A percentile compares a stretch with the other conserved stretches of the same genome.
Conservation (phyloP, 1,140 invertebrate genomes). For the Hycleus cichorii region DNA sequence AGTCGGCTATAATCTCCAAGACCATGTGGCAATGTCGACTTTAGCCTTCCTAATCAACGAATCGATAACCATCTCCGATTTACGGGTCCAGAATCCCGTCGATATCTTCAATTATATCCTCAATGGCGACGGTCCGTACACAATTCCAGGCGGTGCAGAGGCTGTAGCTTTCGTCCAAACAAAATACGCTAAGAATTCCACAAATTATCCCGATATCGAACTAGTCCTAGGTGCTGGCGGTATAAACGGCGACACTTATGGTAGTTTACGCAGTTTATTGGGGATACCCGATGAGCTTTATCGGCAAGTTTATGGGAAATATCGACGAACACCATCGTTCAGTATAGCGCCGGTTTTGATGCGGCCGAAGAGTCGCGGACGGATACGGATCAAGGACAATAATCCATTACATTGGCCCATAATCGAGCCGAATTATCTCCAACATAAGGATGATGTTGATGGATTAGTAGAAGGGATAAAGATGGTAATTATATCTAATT, state of each 20-base stretch:
- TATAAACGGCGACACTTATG: constrained; percentile 62
- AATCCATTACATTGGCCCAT: constrained; percentile 67
- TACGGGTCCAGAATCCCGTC: constrained; percentile 64
- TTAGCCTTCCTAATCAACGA: constrained; percentile 71
- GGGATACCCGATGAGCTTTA: constrained; percentile 58
- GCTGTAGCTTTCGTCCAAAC: constrained; percentile 62
- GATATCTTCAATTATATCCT: constrained; percentile 67
- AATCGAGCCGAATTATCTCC: constrained; percentile 73
- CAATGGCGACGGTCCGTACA: constrained; percentile 73
- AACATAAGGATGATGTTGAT: constrained; percentile 55
- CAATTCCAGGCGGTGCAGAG: constrained; percentile 76
- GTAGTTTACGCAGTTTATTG: constrained; percentile 56
- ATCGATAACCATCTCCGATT: constrained; percentile 71
- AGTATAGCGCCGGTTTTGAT: constrained; percentile 63
- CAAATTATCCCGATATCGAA: constrained; percentile 65
- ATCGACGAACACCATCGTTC: constrained; percentile 47
- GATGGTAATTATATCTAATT: constrained; percentile 46
- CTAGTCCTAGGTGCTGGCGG: constrained; percentile 66
- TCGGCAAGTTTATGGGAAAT: constrained; percentile 47
- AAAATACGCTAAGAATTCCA: constrained; percentile 34
- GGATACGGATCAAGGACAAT: constrained; percentile 53
- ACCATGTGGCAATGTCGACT: constrained; percentile 79
- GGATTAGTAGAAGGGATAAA: constrained; percentile 66
- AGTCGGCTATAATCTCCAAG: constrained; percentile 81
- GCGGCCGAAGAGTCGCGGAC: constrained; percentile 66